A percentile compares a stretch with the other conserved stretches of the same genome.
Evolutionary conservation across 1,140 invertebrate species (phyloP).

Genomic region (Hirudo medicinalis): DNA sequence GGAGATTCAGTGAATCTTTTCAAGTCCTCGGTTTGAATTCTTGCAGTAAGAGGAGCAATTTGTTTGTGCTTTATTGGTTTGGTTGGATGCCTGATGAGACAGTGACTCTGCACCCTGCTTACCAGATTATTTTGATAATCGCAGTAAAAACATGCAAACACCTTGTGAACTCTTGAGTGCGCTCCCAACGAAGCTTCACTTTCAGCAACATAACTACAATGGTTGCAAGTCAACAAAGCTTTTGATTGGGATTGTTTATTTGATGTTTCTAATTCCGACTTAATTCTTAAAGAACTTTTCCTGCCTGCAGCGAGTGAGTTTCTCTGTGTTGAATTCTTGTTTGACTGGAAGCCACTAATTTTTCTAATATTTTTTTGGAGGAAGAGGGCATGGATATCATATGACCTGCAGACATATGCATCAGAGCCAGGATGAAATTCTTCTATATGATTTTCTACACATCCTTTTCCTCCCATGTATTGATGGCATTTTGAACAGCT

Average conservation of each 20-base stretch:
- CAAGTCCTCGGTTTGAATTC: background rate
- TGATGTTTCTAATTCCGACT: background rate
- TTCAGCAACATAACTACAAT: background rate
- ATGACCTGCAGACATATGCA: background rate
- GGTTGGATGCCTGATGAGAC: constrained; percentile 11
- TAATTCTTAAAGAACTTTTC: background rate
- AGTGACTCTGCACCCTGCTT: constrained; percentile 10
- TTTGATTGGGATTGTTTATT: background rate
- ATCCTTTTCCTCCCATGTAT: constrained; percentile 14
- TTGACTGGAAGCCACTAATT: background rate
- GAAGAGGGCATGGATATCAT: constrained; percentile 2
- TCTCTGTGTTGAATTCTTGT: background rate
- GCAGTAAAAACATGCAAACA: constrained; percentile 8
- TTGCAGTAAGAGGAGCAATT: no score
- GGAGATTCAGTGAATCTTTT: background rate
- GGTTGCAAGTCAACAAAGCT: background rate
- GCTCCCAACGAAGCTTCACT: background rate
- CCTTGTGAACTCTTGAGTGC: background rate
- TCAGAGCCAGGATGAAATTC: background rate
- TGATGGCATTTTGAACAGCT: constrained; percentile 8
- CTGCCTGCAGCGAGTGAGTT: no score
- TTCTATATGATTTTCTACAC: constrained; percentile 6
- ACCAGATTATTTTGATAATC: constrained; percentile 8
- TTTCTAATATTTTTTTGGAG: constrained; percentile 10
- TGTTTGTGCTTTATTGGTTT: constrained; percentile 4